Conservation (phyloP, 2,113 vertebrate genomes). For the Monarcha castaneiventris region DNA sequence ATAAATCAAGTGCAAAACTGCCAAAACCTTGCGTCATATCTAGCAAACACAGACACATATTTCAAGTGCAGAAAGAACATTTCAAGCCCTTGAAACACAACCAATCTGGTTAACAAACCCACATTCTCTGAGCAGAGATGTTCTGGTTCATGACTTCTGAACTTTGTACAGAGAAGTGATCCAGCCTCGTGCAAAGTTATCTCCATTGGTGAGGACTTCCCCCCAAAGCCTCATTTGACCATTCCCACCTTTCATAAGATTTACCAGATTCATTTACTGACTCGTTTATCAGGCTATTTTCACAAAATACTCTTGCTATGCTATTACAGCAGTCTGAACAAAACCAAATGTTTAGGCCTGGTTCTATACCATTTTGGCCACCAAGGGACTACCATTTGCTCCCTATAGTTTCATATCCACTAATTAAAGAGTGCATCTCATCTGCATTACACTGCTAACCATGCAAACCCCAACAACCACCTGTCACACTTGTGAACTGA, state of each 20-base stretch:
- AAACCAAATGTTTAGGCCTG: neutral
- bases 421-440: neutral
- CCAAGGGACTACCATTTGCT: neutral
- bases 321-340: neutral
- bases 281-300: neutral
- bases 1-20: neutral
- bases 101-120: neutral
- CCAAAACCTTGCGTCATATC: neutral
- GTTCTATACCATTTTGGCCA: neutral
- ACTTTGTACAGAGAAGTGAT: neutral
- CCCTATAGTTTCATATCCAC: neutral
- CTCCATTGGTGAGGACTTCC: neutral
- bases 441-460: neutral
- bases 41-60: neutral
- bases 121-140: neutral
- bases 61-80: slow-evolving; percentile 9
- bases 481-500: neutral
- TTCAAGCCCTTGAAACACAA: slow-evolving; percentile 15
- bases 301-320: neutral
- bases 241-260: neutral
- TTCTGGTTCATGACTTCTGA: neutral
- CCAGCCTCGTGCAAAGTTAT: neutral
- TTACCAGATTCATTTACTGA: neutral
- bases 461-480: neutral
- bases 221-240: neutral